Percentiles rank a stretch among this genome's conserved stretches.
Evolutionary conservation across 2,113 vertebrate genomes (phyloP).

Genomic region (Thomomys bottae): DNA sequence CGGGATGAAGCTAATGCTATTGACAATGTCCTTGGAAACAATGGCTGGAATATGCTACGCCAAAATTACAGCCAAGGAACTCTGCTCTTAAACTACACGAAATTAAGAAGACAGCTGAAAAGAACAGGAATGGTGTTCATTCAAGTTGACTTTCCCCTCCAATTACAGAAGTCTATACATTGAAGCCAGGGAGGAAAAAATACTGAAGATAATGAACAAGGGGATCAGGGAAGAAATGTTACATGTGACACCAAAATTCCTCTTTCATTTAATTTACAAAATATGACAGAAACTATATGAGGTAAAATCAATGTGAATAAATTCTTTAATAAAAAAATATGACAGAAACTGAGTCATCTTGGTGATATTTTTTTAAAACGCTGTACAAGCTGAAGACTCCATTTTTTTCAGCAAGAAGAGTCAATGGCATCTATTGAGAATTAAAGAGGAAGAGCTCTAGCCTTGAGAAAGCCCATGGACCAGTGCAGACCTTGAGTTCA

Average conservation of each 20-base stretch:
- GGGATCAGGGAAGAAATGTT: background rate
- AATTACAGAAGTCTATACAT: background rate
- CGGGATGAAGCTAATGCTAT: background rate
- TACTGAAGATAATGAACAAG: background rate
- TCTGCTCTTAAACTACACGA: background rate
- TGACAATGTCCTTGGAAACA: background rate
- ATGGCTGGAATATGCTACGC: background rate
- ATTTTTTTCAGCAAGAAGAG: slow-evolving; percentile 29
- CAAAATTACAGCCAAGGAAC: background rate
- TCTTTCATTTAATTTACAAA: slow-evolving; percentile 36
- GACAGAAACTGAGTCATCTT: background rate
- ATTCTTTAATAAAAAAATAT: too few relatives aligned
- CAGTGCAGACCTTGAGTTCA: too few relatives aligned
- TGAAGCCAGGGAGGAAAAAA: background rate
- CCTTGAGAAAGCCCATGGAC: too few relatives aligned
- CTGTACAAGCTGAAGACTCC: background rate
- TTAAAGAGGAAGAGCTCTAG: too few relatives aligned
- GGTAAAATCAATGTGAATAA: too few relatives aligned
- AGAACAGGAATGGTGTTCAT: background rate
- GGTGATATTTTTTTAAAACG: slow-evolving; percentile 14
- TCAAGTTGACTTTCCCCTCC: background rate
- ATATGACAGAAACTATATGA: background rate
- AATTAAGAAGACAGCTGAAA: slow-evolving; percentile 12
- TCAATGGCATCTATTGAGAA: background rate
- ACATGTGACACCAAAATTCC: slow-evolving; percentile 13